Evolutionary conservation across 2,113 vertebrate species (phyloP).

Genomic region (Pangasianodon gigas): DNA sequence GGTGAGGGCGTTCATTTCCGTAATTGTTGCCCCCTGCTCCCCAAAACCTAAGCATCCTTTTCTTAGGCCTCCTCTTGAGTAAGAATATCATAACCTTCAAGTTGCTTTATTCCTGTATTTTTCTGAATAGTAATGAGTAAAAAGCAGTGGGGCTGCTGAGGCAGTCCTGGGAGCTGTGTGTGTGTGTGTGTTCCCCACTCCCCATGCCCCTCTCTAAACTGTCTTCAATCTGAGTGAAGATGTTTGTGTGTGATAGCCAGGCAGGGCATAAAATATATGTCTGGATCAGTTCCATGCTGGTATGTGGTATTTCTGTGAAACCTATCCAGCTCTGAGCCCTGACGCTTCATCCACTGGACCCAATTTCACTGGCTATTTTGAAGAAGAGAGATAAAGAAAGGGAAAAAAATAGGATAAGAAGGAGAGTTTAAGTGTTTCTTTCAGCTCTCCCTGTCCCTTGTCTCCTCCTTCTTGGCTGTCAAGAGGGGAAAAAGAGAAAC

Average conservation of each 20-base stretch:
- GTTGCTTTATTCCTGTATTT: conserved; percentile 49
- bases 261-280: conserved; percentile 7
- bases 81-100: conserved; percentile 68
- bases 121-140: not conserved
- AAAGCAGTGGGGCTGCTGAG: not conserved
- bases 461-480: conserved; percentile 25
- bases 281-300: not conserved
- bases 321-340: conserved; percentile 11
- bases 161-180: not conserved
- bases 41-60: conserved; percentile 72
- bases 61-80: conserved; percentile 70
- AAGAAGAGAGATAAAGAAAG: not conserved
- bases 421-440: conserved; percentile 34
- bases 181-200: not conserved
- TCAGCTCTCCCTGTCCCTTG: conserved; percentile 25
- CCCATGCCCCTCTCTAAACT: conserved; percentile 8
- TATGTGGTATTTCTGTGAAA: conserved; percentile 16
- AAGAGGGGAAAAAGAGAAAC: conserved; percentile 33
- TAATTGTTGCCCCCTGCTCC: conserved; percentile 78
- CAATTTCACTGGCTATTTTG: conserved; percentile 19
- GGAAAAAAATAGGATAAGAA: not conserved
- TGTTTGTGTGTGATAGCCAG: conserved; percentile 33
- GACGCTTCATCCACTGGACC: not conserved
- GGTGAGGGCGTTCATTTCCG: conserved; percentile 81
- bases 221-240: conserved; percentile 32